Conservation (phyloP, 2,888 invertebrate species). For the Dasysyrphus tricinctus region DNA sequence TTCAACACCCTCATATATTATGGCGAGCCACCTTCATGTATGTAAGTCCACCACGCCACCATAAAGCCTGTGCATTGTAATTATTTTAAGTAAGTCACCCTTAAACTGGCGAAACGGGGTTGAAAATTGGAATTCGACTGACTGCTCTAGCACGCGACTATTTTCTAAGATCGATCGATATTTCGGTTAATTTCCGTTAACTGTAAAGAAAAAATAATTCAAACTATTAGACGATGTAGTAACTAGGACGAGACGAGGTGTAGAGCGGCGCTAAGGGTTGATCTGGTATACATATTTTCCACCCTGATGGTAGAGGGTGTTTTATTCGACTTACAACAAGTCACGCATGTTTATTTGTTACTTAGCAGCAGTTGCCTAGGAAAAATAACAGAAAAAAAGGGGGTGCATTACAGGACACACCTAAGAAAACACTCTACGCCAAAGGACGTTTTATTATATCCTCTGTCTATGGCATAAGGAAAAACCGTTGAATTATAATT, state of each 20-base stretch:
- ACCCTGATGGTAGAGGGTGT: slow-evolving; percentile 51
- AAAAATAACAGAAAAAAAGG: slow-evolving; percentile 32
- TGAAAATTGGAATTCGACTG: slow-evolving; percentile 16
- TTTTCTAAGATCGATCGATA: slow-evolving; percentile 71
- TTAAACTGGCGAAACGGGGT: slow-evolving; percentile 51
- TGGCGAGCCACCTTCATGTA: slow-evolving; percentile 39
- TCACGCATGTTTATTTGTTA: slow-evolving; percentile 34
- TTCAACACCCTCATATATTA: slow-evolving; percentile 60
- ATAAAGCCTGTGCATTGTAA: slow-evolving; percentile 53
- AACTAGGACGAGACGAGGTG: neutral
- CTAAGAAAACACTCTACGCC: slow-evolving; percentile 48
- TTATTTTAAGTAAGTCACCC: slow-evolving; percentile 50
- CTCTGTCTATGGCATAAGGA: slow-evolving; percentile 66
- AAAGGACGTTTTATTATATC: slow-evolving; percentile 42
- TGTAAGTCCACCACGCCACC: slow-evolving; percentile 41
- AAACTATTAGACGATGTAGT: slow-evolving; percentile 1
- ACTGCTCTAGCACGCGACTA: slow-evolving; percentile 69
- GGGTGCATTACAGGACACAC: slow-evolving; percentile 34
- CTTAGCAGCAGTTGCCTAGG: slow-evolving; percentile 68
- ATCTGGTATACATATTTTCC: neutral
- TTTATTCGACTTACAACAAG: slow-evolving; percentile 30
- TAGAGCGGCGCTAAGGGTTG: slow-evolving; percentile 58
- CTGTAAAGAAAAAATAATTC: slow-evolving; percentile 32
- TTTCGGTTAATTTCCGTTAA: slow-evolving; percentile 74
- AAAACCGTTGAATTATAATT: slow-evolving; percentile 69